These are phyloP conservation scores for Aplodontia rufa DNA, from an alignment of 2,113 vertebrate genomes.

Conservation along the genomic window DNA sequence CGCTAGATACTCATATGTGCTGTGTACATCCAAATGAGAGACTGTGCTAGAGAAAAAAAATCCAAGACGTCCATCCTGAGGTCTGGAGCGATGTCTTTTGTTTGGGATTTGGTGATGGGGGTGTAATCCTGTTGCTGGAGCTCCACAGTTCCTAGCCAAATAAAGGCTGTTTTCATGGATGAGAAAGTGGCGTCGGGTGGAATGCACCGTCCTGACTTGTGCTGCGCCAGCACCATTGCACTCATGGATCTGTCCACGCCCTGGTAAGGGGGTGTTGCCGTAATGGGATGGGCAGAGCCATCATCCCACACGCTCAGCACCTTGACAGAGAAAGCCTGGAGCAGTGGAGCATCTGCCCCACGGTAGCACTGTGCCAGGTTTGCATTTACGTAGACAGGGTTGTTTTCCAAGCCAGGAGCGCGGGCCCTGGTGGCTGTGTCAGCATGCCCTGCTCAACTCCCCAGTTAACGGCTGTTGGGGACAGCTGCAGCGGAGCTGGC, in stretches of 20 bases:
- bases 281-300: constrained; percentile 55
- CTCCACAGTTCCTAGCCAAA: constrained; percentile 11
- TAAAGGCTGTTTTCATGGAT: not conserved
- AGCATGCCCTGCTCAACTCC: not conserved
- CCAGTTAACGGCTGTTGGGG: not conserved
- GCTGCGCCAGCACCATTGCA: too few species aligned
- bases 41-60: constrained; percentile 54
- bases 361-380: not conserved
- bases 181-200: not conserved
- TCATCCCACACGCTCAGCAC: not conserved
- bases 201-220: too few species aligned
- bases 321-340: not conserved
- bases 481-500: not conserved
- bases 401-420: not conserved
- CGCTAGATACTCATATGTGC: constrained; percentile 66
- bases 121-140: constrained; percentile 39
- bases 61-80: not conserved
- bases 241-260: too few species aligned
- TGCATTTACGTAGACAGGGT: not conserved
- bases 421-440: not conserved
- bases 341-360: not conserved
- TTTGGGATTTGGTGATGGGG: not conserved
- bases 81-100: constrained; percentile 26
- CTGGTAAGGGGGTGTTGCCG: constrained; percentile 1
- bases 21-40: constrained; percentile 69